A percentile compares a stretch with the other conserved stretches of the same genome.
phyloP scores from a whole-genome alignment of 2,888 invertebrate species.

The Lithodes maja region DNA sequence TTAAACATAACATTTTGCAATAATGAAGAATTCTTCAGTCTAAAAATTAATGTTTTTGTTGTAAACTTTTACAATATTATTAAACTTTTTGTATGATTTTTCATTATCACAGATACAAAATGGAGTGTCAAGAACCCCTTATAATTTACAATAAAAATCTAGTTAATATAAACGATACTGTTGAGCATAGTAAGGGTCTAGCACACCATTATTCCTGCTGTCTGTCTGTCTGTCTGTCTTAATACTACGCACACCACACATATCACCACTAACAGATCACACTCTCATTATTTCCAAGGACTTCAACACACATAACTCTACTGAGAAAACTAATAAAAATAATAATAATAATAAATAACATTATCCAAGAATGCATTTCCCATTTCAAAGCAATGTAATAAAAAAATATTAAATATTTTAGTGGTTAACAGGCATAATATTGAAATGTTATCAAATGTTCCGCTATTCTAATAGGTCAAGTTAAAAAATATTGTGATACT shows the following conservation, averaged over 20 bases:
- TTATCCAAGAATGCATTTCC: no score
- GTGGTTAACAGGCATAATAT: no score
- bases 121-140: slow-evolving; percentile 55
- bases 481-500: no score
- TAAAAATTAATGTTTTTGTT: slow-evolving; percentile 61
- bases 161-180: slow-evolving; percentile 49
- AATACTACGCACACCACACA: background rate
- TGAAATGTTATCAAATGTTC: no score
- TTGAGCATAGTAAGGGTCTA: slow-evolving; percentile 55
- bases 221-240: slow-evolving; percentile 32
- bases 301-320: no score
- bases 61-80: slow-evolving; percentile 55
- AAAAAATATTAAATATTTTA: no score
- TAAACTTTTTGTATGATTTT: slow-evolving; percentile 58
- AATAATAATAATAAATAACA: no score
- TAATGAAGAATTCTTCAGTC: slow-evolving; percentile 16
- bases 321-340: no score
- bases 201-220: slow-evolving; percentile 55
- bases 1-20: slow-evolving; percentile 49
- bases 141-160: slow-evolving; percentile 61
- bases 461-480: no score
- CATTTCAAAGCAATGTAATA: no score
- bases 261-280: background rate
- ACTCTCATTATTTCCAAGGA: background rate
- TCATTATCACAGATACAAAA: slow-evolving; percentile 64